Conservation (phyloP, 2,113 vertebrate species). For the Clarias gariepinus region DNA sequence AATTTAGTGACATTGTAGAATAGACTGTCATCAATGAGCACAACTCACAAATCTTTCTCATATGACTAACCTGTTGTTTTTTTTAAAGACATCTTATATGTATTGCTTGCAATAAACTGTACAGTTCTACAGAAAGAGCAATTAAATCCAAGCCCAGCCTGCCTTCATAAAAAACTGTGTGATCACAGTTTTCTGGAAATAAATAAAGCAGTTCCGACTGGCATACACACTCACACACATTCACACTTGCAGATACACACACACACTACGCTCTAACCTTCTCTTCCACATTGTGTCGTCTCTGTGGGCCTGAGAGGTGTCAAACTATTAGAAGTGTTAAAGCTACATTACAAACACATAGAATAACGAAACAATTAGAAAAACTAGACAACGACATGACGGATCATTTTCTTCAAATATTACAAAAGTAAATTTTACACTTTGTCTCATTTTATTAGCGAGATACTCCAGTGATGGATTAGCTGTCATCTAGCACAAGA, state of each 20-base stretch:
- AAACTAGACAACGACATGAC: neutral
- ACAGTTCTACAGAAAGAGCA: neutral
- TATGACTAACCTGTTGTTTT: neutral
- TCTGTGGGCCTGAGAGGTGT: constrained; percentile 17
- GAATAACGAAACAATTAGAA: too few relatives aligned
- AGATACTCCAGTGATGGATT: constrained; percentile 14
- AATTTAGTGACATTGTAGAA: neutral
- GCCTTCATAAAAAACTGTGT: constrained; percentile 1
- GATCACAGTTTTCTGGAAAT: constrained; percentile 6
- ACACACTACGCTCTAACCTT: neutral
- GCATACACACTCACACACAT: neutral
- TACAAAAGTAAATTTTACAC: neutral
- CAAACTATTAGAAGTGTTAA: constrained; percentile 39
- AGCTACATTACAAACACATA: neutral
- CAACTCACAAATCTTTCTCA: neutral
- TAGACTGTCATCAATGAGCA: neutral
- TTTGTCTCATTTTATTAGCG: constrained; percentile 10
- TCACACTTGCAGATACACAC: neutral
- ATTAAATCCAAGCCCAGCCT: neutral
- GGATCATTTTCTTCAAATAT: neutral
- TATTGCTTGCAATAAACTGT: neutral
- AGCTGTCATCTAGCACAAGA: neutral
- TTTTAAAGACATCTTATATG: neutral
- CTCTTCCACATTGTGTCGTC: constrained; percentile 1
- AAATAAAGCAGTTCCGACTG: neutral